These are phyloP conservation scores for Globia sparganii DNA, from an alignment of 2,888 invertebrate genomes.

Conservation along the genomic window DNA sequence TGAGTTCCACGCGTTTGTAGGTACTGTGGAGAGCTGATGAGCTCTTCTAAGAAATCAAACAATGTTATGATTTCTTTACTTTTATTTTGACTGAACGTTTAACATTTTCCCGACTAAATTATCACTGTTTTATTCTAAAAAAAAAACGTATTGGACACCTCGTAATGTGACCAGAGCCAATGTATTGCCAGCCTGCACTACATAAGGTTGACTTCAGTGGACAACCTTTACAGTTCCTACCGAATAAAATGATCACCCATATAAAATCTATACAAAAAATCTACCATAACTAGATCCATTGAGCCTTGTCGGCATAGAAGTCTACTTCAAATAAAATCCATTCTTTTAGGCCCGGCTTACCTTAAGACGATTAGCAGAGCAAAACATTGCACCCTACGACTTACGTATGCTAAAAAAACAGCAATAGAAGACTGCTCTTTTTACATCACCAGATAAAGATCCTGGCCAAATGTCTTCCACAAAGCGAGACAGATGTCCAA, in stretches of 20 bases:
- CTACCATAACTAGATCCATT: background rate
- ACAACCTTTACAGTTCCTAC: background rate
- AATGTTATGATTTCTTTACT: background rate
- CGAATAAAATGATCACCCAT: background rate
- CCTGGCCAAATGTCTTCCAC: conserved; percentile 76
- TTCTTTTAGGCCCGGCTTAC: conserved; percentile 54
- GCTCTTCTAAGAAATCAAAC: background rate
- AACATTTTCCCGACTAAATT: no score
- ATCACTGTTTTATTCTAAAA: background rate
- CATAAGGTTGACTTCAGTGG: background rate
- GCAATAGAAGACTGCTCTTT: conserved; percentile 77
- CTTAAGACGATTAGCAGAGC: conserved; percentile 64
- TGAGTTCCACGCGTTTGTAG: background rate
- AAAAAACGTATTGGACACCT: background rate
- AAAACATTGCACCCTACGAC: conserved; percentile 60
- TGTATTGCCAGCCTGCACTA: background rate
- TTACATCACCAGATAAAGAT: conserved; percentile 75
- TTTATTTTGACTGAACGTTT: background rate
- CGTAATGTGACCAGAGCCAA: background rate
- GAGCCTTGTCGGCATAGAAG: conserved; percentile 32
- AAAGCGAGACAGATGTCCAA: conserved; percentile 86
- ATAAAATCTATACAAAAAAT: conserved; percentile 25
- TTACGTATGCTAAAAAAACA: conserved; percentile 45
- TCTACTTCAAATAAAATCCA: conserved; percentile 48
- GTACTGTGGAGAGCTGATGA: background rate